These are phyloP conservation scores for Zygogramma bicolorata DNA, from an alignment of 2,888 invertebrate genomes.

Conservation along the genomic window DNA sequence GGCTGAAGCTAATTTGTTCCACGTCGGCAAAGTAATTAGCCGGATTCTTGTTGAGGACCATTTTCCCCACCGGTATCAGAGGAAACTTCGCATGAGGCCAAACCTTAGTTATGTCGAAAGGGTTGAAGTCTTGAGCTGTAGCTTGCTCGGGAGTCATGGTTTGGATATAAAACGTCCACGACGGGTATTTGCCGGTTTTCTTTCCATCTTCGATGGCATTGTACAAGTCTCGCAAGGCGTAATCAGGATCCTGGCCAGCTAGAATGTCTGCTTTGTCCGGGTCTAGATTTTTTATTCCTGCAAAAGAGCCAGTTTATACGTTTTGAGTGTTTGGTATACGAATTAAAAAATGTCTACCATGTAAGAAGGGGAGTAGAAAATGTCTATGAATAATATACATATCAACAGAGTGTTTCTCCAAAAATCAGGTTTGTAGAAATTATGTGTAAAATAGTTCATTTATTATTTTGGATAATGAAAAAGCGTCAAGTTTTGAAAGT, in stretches of 20 bases:
- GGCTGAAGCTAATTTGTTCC: conserved; percentile 90
- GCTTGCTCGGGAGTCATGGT: conserved; percentile 87
- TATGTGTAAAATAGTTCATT: too few species aligned
- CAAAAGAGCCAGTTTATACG: too few species aligned
- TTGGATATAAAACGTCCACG: conserved; percentile 86
- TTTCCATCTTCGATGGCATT: conserved; percentile 81
- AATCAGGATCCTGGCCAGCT: conserved; percentile 85
- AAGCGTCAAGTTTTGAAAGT: too few species aligned
- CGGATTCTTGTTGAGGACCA: conserved; percentile 87
- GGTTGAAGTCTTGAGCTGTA: conserved; percentile 83
- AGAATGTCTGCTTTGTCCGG: conserved; percentile 76
- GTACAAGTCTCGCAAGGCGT: conserved; percentile 86
- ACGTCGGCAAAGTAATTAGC: conserved; percentile 92
- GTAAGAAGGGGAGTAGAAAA: too few species aligned
- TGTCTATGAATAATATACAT: too few species aligned
- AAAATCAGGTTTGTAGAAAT: too few species aligned
- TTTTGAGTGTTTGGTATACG: too few species aligned
- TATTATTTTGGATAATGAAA: too few species aligned
- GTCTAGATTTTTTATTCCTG: conserved; percentile 77
- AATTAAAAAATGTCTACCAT: too few species aligned
- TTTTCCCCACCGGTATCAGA: conserved; percentile 84
- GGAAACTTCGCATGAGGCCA: conserved; percentile 91
- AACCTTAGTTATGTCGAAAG: conserved; percentile 81
- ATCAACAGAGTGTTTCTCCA: too few species aligned
- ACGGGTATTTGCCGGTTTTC: conserved; percentile 68